These are phyloP conservation scores for Cyprinella venusta DNA, from an alignment of 2,797 vertebrate species.

Conservation along the genomic window DNA sequence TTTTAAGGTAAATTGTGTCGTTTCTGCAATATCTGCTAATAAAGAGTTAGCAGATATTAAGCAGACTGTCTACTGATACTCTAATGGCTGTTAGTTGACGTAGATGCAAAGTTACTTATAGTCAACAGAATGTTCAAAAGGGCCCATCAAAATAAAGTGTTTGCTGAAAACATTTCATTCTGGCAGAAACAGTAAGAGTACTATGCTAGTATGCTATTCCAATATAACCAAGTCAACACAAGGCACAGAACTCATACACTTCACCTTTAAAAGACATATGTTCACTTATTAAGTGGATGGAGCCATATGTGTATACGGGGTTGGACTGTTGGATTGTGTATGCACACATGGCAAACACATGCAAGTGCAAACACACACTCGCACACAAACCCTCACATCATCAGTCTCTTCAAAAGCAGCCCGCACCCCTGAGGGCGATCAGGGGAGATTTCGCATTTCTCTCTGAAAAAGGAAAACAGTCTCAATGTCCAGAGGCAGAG, in stretches of 20 bases:
- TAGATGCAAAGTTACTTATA: no score
- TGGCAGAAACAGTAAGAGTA: background rate
- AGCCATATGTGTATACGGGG: conserved; percentile 1
- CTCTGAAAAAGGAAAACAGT: conserved; percentile 54
- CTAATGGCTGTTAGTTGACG: no score
- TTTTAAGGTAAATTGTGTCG: background rate
- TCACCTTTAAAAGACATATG: background rate
- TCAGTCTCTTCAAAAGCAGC: conserved; percentile 27
- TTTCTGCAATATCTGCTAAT: background rate
- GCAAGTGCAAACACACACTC: background rate
- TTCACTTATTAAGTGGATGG: background rate
- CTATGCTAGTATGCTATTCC: background rate
- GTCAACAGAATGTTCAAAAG: no score
- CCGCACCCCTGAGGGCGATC: conserved; percentile 37
- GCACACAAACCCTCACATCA: conserved; percentile 10
- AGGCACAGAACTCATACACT: background rate
- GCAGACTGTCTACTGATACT: no score
- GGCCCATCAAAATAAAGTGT: no score
- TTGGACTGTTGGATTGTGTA: conserved; percentile 3
- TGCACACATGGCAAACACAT: conserved; percentile 7
- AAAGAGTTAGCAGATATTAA: no score
- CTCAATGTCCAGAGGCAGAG: conserved; percentile 16
- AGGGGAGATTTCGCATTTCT: conserved; percentile 37
- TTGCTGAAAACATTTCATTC: background rate
- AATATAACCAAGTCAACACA: no score